Evolutionary conservation across 2,888 invertebrate species (phyloP).

Genomic region (Hirtodrosophila trivittata): DNA sequence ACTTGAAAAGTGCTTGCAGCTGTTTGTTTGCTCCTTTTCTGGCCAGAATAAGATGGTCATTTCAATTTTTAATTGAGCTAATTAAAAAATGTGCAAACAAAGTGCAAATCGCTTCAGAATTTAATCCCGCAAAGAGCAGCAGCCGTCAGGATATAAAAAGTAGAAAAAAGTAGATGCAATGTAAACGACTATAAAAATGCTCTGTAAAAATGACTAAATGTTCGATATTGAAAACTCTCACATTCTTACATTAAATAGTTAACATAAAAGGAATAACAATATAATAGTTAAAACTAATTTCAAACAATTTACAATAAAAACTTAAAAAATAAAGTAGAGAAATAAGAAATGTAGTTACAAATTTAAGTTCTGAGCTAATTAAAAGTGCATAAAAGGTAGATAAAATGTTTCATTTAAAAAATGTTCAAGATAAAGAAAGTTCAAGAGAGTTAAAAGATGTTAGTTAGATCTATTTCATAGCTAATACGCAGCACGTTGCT

Average conservation of each 20-base stretch:
- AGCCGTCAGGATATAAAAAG: conserved; percentile 2
- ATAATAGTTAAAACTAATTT: not conserved
- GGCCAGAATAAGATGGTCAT: conserved; percentile 15
- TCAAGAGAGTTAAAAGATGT: no score
- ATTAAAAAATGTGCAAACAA: conserved; percentile 51
- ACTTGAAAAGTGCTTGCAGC: conserved; percentile 21
- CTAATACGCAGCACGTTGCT: no score
- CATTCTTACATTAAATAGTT: no score
- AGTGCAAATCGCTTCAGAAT: conserved; percentile 34
- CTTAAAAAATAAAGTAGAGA: no score
- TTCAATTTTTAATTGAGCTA: conserved; percentile 52
- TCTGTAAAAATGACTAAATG: not conserved
- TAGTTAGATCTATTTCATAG: no score
- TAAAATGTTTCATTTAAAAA: no score
- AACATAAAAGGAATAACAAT: no score
- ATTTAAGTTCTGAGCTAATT: no score
- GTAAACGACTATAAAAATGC: not conserved
- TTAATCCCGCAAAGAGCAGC: conserved; percentile 4
- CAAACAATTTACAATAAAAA: not conserved
- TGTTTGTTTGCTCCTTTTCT: conserved; percentile 27
- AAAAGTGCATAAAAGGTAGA: no score
- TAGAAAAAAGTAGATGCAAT: not conserved
- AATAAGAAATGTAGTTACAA: no score
- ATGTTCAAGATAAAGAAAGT: no score
- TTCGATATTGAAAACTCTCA: no score